A percentile compares a stretch with the other conserved stretches of the same genome.
Evolutionary conservation across 2,113 vertebrate species (phyloP).

Genomic region (Hydrolagus affinis): DNA sequence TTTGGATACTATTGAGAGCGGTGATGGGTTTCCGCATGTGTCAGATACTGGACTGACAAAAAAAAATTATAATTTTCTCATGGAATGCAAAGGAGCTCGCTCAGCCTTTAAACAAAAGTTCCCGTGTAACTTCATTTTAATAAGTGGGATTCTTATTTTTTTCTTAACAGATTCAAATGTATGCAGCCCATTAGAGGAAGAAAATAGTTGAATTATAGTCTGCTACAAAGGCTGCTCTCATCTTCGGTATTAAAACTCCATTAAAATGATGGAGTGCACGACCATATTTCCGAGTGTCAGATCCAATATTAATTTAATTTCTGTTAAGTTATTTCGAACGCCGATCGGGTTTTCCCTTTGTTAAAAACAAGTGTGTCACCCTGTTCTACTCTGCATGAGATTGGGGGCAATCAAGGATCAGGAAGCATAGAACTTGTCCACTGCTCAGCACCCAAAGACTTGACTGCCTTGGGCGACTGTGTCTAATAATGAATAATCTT

Average conservation of each 20-base stretch:
- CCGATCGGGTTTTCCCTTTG: neutral
- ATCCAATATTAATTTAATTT: constrained; percentile 33
- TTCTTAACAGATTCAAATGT: neutral
- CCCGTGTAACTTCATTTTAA: neutral
- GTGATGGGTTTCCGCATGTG: too few relatives aligned
- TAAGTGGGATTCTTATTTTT: constrained; percentile 1
- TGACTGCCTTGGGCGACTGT: too few relatives aligned
- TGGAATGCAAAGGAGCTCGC: too few relatives aligned
- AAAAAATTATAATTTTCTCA: too few relatives aligned
- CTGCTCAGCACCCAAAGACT: too few relatives aligned
- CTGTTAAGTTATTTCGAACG: constrained; percentile 28
- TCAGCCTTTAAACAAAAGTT: too few relatives aligned
- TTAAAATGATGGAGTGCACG: constrained; percentile 24
- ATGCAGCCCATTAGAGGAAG: constrained; percentile 29
- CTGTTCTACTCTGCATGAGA: constrained; percentile 20
- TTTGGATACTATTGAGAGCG: too few relatives aligned
- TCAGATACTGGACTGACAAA: too few relatives aligned
- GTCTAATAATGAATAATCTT: too few relatives aligned
- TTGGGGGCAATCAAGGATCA: too few relatives aligned
- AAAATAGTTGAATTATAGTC: constrained; percentile 29
- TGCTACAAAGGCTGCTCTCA: neutral
- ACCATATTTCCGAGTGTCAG: constrained; percentile 30
- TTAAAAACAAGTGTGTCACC: neutral
- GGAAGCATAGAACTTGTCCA: too few relatives aligned
- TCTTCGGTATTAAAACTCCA: constrained; percentile 23